These are phyloP conservation scores for Trichonephila clavata DNA, from an alignment of 1,140 invertebrate species.

Conservation along the genomic window DNA sequence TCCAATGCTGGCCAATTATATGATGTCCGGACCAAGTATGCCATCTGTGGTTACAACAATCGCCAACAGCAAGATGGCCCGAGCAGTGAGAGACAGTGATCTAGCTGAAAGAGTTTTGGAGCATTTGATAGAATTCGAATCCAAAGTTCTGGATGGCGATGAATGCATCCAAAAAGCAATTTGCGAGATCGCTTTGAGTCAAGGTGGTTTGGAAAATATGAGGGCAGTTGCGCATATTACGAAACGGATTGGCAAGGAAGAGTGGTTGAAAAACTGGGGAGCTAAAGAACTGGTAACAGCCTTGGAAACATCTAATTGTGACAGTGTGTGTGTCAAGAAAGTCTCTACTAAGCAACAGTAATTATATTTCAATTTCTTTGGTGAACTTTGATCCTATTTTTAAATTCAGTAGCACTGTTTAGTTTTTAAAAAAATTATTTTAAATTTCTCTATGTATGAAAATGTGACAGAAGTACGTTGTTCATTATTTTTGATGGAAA, in stretches of 20 bases:
- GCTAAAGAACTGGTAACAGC: neutral
- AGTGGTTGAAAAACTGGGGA: neutral
- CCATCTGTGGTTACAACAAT: slow-evolving; percentile 32
- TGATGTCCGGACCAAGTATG: neutral
- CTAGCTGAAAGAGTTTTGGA: neutral
- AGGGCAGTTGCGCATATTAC: neutral
- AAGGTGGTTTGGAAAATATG: neutral
- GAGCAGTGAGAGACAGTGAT: slow-evolving; percentile 35
- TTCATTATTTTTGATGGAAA: too few relatives aligned
- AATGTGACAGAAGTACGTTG: too few relatives aligned
- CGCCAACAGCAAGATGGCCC: slow-evolving; percentile 9
- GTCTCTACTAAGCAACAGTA: neutral
- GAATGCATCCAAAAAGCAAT: slow-evolving; percentile 40
- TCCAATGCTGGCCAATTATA: slow-evolving; percentile 58
- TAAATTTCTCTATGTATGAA: too few relatives aligned
- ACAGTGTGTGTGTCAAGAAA: slow-evolving; percentile 10
- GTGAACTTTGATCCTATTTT: neutral
- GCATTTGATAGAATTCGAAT: slow-evolving; percentile 27
- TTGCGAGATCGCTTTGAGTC: neutral
- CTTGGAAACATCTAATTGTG: slow-evolving; percentile 1
- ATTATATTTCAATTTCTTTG: neutral
- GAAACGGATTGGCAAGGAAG: neutral
- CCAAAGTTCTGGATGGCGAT: slow-evolving; percentile 8
- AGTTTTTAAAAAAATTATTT: too few relatives aligned
- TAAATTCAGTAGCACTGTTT: neutral